These are phyloP conservation scores for Pteria penguin DNA, from an alignment of 2,888 invertebrate genomes.

Conservation along the genomic window DNA sequence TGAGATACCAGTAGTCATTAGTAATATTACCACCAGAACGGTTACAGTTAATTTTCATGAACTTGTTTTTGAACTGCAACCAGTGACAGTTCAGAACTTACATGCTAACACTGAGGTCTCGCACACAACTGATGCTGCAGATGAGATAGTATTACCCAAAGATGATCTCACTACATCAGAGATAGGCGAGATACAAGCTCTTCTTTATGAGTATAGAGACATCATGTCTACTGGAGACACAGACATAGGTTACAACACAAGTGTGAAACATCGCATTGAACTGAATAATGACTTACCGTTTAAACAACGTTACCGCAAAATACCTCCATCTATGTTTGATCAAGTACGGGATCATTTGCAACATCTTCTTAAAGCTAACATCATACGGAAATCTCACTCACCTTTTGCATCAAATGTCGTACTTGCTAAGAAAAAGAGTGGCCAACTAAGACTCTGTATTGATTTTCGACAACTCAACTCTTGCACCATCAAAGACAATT, in stretches of 20 bases:
- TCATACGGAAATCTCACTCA: constrained; percentile 9
- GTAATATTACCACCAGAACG: too few species aligned
- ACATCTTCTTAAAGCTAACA: too few species aligned
- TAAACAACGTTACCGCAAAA: constrained; percentile 1
- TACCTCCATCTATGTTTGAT: constrained; percentile 30
- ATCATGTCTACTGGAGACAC: constrained; percentile 22
- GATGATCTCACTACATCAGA: too few species aligned
- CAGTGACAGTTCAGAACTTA: background rate
- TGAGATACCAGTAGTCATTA: too few species aligned
- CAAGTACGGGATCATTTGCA: too few species aligned
- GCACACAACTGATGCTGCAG: background rate
- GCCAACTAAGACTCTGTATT: constrained; percentile 11
- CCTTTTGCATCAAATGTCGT: constrained; percentile 20
- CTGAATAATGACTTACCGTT: constrained; percentile 14
- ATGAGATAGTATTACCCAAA: too few species aligned
- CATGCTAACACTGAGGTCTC: too few species aligned
- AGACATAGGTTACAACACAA: constrained; percentile 22
- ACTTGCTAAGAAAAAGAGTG: constrained; percentile 18
- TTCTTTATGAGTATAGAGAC: background rate
- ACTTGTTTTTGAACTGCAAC: constrained; percentile 18
- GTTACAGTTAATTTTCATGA: too few species aligned
- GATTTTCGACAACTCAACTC: too few species aligned
- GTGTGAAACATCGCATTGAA: constrained; percentile 22
- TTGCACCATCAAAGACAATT: background rate
- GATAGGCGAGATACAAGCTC: background rate